These are phyloP conservation scores for Acrobasis consociella DNA, from an alignment of 2,888 invertebrate species.

Conservation along the genomic window DNA sequence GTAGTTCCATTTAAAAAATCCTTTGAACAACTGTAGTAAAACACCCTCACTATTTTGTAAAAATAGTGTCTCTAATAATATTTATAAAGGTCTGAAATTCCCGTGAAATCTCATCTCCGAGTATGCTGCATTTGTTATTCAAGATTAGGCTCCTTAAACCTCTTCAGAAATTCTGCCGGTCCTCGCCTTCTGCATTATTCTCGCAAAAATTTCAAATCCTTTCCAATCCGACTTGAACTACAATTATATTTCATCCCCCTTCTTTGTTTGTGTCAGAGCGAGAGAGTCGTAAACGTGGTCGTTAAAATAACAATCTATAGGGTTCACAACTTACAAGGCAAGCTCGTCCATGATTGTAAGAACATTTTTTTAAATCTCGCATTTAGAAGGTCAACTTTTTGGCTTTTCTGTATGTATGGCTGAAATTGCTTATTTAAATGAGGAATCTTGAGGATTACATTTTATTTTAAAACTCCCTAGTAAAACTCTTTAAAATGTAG, in stretches of 20 bases:
- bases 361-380: too few species aligned
- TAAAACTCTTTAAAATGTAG: too few species aligned
- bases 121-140: slow-evolving; percentile 8
- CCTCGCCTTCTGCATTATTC: slow-evolving; percentile 24
- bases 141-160: neutral
- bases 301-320: too few species aligned
- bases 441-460: too few species aligned
- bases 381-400: too few species aligned
- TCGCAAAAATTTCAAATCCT: slow-evolving; percentile 47
- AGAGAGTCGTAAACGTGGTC: slow-evolving; percentile 36
- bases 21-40: too few species aligned
- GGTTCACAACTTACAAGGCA: too few species aligned
- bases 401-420: too few species aligned
- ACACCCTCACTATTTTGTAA: neutral
- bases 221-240: slow-evolving; percentile 53
- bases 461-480: too few species aligned
- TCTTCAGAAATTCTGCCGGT: slow-evolving; percentile 7
- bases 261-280: slow-evolving; percentile 37
- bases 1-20: too few species aligned
- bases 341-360: too few species aligned
- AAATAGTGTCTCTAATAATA: neutral
- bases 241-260: slow-evolving; percentile 41
- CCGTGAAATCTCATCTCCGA: neutral
- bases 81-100: neutral
- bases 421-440: too few species aligned